Conservation (phyloP, 1,140 invertebrate species). For the Trichomalopsis sarcophagae region DNA sequence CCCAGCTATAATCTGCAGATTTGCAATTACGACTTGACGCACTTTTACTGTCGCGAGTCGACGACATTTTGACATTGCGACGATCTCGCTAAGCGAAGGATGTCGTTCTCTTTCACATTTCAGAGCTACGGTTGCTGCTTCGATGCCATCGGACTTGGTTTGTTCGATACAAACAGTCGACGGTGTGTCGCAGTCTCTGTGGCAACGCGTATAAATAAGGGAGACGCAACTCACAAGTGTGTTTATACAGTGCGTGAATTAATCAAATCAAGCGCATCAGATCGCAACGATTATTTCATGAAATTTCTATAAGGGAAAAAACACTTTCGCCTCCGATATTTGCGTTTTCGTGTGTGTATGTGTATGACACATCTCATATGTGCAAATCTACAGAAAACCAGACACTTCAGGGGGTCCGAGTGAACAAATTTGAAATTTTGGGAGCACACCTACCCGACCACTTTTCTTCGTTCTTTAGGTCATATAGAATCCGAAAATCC, state of each 20-base stretch:
- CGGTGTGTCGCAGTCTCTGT: slow-evolving; percentile 54
- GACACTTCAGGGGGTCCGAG: too few relatives aligned
- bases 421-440: too few relatives aligned
- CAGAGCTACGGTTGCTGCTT: not conserved
- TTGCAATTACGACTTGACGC: slow-evolving; percentile 25
- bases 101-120: not conserved
- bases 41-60: not conserved
- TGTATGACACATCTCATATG: too few relatives aligned
- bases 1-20: slow-evolving; percentile 46
- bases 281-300: too few relatives aligned
- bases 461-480: too few relatives aligned
- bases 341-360: too few relatives aligned
- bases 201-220: slow-evolving; percentile 54
- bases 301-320: too few relatives aligned
- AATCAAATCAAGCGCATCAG: too few relatives aligned
- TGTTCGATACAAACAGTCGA: slow-evolving; percentile 20
- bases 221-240: not conserved
- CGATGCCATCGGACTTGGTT: not conserved
- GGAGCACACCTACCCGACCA: too few relatives aligned
- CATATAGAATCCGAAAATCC: too few relatives aligned
- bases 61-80: slow-evolving; percentile 35
- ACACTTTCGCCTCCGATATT: too few relatives aligned
- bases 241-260: not conserved
- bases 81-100: not conserved
- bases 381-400: too few relatives aligned